A percentile compares a stretch with the other conserved stretches of the same genome.
phyloP scores from a whole-genome alignment of 2,113 vertebrate genomes.

The Eulemur rufifrons region DNA sequence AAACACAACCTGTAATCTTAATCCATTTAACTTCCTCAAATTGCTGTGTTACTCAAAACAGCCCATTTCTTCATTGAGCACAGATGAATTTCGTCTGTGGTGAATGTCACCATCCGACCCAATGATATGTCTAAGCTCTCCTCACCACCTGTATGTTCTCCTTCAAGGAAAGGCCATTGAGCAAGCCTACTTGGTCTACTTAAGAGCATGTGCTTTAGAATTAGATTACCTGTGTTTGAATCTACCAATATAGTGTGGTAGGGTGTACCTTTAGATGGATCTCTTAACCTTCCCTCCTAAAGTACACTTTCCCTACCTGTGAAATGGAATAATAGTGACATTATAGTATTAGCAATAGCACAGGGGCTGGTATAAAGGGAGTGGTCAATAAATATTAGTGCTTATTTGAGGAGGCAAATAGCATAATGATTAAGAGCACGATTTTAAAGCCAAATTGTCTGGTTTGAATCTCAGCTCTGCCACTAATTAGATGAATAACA shows the following conservation, averaged over 20 bases:
- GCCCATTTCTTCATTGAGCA: conserved; percentile 28
- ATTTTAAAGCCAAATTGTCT: neutral
- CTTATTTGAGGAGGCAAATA: neutral
- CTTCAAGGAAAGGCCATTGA: neutral
- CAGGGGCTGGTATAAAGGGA: neutral
- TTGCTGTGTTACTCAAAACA: conserved; percentile 16
- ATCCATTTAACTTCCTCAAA: conserved; percentile 72
- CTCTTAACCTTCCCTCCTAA: neutral
- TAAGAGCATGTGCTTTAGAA: neutral
- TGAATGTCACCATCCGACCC: neutral
- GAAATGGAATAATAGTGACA: neutral
- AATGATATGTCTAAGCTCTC: neutral
- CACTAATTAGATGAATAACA: neutral
- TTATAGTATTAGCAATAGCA: neutral
- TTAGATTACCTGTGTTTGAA: neutral
- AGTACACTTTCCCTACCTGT: neutral
- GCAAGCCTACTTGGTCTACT: neutral
- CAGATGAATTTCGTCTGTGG: conserved; percentile 21
- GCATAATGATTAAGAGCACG: neutral
- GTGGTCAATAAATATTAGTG: neutral
- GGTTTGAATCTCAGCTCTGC: neutral
- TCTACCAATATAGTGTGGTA: neutral
- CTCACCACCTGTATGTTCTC: neutral
- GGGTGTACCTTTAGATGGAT: neutral
- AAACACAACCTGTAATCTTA: conserved; percentile 29